phyloP scores from a whole-genome alignment of 2,797 vertebrate genomes.

The Ctenopoma kingsleyae region DNA sequence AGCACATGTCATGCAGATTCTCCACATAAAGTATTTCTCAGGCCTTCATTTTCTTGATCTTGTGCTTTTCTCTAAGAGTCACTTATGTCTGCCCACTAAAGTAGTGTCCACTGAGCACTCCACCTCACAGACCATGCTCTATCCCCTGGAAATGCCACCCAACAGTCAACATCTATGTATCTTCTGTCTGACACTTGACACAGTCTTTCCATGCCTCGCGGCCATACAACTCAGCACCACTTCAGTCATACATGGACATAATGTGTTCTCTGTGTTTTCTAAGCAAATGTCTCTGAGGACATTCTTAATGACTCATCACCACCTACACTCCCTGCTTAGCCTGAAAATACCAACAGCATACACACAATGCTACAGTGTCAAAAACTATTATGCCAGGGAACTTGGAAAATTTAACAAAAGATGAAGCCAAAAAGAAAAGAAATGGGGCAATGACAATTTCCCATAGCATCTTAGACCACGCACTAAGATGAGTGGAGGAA shows the following conservation, averaged over 20 bases:
- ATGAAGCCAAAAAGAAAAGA: constrained; percentile 49
- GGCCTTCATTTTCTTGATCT: background rate
- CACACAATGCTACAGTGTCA: constrained; percentile 69
- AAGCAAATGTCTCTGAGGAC: constrained; percentile 67
- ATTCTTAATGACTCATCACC: constrained; percentile 76
- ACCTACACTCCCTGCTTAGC: constrained; percentile 74
- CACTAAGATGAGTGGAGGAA: constrained; percentile 56
- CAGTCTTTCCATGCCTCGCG: constrained; percentile 44
- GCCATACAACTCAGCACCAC: constrained; percentile 35
- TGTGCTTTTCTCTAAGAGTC: constrained; percentile 7
- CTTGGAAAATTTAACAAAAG: constrained; percentile 52
- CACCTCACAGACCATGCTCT: constrained; percentile 38
- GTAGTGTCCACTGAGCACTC: constrained; percentile 8
- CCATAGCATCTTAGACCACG: constrained; percentile 61
- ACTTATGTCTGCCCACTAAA: constrained; percentile 30
- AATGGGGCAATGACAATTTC: constrained; percentile 56
- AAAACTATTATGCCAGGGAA: constrained; percentile 54
- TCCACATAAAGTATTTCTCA: background rate
- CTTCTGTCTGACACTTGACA: constrained; percentile 49
- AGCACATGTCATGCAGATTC: background rate
- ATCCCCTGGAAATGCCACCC: constrained; percentile 55
- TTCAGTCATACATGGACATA: constrained; percentile 64
- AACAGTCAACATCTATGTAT: constrained; percentile 48
- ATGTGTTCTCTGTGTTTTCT: constrained; percentile 70
- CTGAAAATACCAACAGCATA: constrained; percentile 55